Evolutionary conservation across 2,888 invertebrate genomes (phyloP), one percentile per base, ranked within the genome.

Genomic region (Orgyia antiqua): DNA sequence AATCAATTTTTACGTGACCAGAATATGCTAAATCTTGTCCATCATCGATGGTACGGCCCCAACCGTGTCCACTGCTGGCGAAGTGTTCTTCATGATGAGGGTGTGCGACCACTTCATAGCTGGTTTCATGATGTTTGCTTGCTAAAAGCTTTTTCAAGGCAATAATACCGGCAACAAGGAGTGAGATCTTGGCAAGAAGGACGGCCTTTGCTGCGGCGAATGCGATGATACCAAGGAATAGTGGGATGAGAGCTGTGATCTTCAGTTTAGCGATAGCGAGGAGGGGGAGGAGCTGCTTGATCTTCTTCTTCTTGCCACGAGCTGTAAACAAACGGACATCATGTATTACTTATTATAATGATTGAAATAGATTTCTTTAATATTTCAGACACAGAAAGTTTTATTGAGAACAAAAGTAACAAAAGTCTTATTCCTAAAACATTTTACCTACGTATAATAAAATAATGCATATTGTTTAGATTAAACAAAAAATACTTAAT

Each of bases 151-250:
- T 95, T 74, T 87, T 87, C 60, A 87, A 54, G 10, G 86, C 88
- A 58, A 95, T 91, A 57, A 94, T 90, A 57, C 90, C 90, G 40
- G 94, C 91, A 44, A 95, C 89, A 25, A 94, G 88, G 20, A 95
- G 88, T 0, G 95, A 91, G 55, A 95, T 89, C 88, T 95, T 95
- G 67, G 94, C 94, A 52, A 95, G 89, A 41, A 94, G 83, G 36
- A 95, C 88, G 21, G 95, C 95, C 83, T 95, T 95, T 80, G 94
- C 92, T n/a, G 95, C 94, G 29, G 94, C 88, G 33, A 95, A 87
- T 12, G 94, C 94, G 50, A 95, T 89, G 62, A 86, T 82, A 27
- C 68, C 95, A 33, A 95, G 88, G 58, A 92, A 91, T 45, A 95
- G 80, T 13, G 94, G 94, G 52, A 94, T 90, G 41, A 95, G 87